A percentile compares a stretch with the other conserved stretches of the same genome.
phyloP scores from a whole-genome alignment of 2,888 invertebrate species.

The Lasioglossum pauxillum region DNA sequence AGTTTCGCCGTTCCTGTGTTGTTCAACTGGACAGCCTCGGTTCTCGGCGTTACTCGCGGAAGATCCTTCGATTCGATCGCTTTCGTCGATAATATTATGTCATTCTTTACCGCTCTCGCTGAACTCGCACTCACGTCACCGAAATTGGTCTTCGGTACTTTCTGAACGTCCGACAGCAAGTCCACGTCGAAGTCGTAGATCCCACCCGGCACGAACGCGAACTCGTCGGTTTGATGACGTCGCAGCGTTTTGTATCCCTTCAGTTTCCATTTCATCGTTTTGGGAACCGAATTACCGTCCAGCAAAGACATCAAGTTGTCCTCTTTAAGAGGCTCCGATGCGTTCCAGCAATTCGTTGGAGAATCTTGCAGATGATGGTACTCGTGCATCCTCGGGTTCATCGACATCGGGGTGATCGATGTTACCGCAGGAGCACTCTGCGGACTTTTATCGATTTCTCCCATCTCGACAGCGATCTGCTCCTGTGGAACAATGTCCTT shows the following conservation, averaged over 20 bases:
- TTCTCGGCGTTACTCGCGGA: neutral
- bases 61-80: conserved; percentile 18
- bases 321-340: neutral
- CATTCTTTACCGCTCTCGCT: neutral
- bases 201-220: conserved; percentile 45
- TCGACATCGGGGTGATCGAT: neutral
- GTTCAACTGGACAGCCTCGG: neutral
- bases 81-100: conserved; percentile 3
- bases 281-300: conserved; percentile 38
- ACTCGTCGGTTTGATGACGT: conserved; percentile 40
- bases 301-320: conserved; percentile 42
- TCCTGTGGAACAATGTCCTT: conserved; percentile 10
- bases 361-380: conserved; percentile 4
- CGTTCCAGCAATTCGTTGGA: neutral
- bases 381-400: neutral
- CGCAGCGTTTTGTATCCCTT: conserved; percentile 50
- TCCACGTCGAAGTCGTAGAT: conserved; percentile 40
- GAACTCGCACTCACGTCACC: too few species aligned
- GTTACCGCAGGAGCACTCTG: neutral
- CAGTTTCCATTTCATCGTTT: conserved; percentile 55
- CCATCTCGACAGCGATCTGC: neutral
- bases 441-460: neutral
- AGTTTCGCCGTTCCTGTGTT: rapidly evolving
- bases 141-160: neutral
- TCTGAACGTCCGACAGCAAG: neutral